Evolutionary conservation across 2,888 invertebrate species (phyloP).

Genomic region (Dryococelus australis): DNA sequence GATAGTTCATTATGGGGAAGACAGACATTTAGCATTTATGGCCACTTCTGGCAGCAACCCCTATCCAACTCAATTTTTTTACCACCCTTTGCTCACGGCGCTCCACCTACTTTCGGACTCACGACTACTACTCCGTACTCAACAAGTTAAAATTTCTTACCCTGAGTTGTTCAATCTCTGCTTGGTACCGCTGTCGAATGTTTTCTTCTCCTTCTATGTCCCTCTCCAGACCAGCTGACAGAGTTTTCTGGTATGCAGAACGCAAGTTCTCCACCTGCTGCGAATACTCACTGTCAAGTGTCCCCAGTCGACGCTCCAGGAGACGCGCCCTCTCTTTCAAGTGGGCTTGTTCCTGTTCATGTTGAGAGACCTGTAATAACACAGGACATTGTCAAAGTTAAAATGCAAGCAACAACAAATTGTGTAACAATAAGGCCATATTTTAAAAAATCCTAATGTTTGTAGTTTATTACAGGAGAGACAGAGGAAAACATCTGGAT

Average conservation of each 20-base stretch:
- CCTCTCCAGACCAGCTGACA: conserved; percentile 67
- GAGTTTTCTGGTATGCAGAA: conserved; percentile 75
- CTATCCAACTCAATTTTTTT: too few species aligned
- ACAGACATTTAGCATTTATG: too few species aligned
- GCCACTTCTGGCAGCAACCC: too few species aligned
- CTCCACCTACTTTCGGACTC: too few species aligned
- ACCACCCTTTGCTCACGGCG: too few species aligned
- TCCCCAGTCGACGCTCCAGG: conserved; percentile 74
- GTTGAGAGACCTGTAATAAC: conserved; percentile 61
- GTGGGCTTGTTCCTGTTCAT: conserved; percentile 58
- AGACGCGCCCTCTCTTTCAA: conserved; percentile 74
- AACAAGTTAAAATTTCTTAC: conserved; percentile 52
- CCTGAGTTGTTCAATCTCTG: conserved; percentile 85
- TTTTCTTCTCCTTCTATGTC: conserved; percentile 68
- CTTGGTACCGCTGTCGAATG: conserved; percentile 78
- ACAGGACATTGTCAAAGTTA: background rate
- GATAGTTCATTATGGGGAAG: too few species aligned
- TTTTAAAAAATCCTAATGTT: too few species aligned
- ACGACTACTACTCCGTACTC: too few species aligned
- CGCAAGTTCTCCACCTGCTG: conserved; percentile 82
- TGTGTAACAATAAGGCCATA: too few species aligned
- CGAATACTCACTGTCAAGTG: conserved; percentile 82
- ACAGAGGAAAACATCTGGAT: too few species aligned
- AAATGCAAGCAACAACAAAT: too few species aligned
- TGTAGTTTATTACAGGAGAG: too few species aligned